Evolutionary conservation across 2,113 vertebrate genomes (phyloP), one percentile per base, ranked within the genome.

Genomic region (Mobula hypostoma): DNA sequence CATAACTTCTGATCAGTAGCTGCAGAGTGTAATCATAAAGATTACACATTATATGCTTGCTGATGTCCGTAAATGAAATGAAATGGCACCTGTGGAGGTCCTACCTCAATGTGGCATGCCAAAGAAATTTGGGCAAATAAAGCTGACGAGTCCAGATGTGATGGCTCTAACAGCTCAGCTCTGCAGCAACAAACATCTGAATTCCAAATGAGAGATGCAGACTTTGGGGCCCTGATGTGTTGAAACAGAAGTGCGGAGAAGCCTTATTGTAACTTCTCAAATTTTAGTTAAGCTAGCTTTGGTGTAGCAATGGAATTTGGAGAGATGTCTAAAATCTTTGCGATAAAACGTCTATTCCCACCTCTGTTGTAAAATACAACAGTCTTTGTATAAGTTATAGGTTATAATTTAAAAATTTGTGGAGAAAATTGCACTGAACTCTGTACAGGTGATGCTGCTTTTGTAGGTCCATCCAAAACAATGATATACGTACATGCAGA

Each of bases 381-480:
- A 93, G 70, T 56, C 91, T 93, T 93, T 76, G 91, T 76, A 97
- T 97, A 97, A 97, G 97, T 97, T 97, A 97, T 97, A 97, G 97
- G 96, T 95, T 94, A 95, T 95, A 96, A 95, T 96, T 96, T 95
- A 85, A 93, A 74, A 85, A 95, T 3, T 19, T 21, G 96, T 96
- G 97, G 97, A 98, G 98, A 96, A 96, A 98, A 98, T 98, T 99
- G 98, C 98, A 99, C 98, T 99, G 98, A 99, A 98, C 97, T 97
- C 97, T 98, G 97, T 98, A 98, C 97, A 98, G 96, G 95, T 97
- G 95, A 97, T 98, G 98, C 97, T 98, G 98, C 97, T 98, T 98
- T 97, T 97, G 98, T 98, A 98, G 98, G 98, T 97, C 72, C 91
- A 93, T 93, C 91, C 97, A 95, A 98, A 97, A 97, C 96, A 96